Evolutionary conservation across 2,797 vertebrate species (phyloP), one percentile per base, ranked within the genome.

Genomic region (Clarias platycephalus): DNA sequence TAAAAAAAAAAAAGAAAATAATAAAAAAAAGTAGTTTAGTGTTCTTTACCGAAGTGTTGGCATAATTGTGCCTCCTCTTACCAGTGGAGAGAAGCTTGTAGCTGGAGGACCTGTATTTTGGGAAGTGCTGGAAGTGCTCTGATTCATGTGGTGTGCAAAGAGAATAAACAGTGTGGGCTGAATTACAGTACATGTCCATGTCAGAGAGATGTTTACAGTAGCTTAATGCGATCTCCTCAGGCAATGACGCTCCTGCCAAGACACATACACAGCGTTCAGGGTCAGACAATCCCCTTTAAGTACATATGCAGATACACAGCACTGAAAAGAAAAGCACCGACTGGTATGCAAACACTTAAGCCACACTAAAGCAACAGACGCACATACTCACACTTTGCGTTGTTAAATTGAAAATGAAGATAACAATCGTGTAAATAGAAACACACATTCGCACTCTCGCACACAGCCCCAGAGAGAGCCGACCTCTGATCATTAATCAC

Each of bases 141-240:
- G 85, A 86, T 86, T 86, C 81, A 86, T 86, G 85, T 86, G 85
- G 81, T 85, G 81, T 74, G 78, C 75, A 68, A 81, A 79, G 75
- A 80, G 70, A 82, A 84, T 87, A 87, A 86, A 85, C 86, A 86
- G 81, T 72, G 84, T 85, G 60, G 60, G 80, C 89, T 84, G 83
- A 89, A 83, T 78, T 83, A 86, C 81, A 75, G 79, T 87, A 78
- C 72, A 89, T 88, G 86, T 91, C 88, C 86, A 84, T 60, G 86
- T 78, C 86, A 60, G 80, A 83, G 90, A 90, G 86, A 87, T 91
- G 91, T 91, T 91, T 92, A 90, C 79, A 88, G 87, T 83, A 89
- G 77, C 82, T 81, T 83, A 77, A 84, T 88, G 84, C 75, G 87
- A 84, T 88, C 79, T 86, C 85, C 85, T 86, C 85, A 83, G 85